A percentile compares a stretch with the other conserved stretches of the same genome.
Evolutionary conservation across 2,113 vertebrate species (phyloP).

Genomic region (Mirounga angustirostris): DNA sequence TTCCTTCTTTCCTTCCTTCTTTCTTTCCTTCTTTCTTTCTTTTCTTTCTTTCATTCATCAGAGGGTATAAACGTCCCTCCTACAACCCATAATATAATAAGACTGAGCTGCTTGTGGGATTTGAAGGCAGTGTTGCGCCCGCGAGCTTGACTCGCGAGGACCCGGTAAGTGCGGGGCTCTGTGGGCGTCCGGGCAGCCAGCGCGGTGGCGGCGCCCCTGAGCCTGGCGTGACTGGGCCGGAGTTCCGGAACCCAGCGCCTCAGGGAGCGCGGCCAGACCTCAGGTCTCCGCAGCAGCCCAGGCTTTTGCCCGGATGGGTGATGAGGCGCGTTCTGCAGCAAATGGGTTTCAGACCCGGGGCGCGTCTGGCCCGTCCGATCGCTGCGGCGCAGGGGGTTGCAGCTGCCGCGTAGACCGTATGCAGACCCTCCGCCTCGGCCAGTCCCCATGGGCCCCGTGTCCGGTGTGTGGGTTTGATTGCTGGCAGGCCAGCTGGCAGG

Average conservation of each 20-base stretch:
- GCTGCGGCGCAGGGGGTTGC: not conserved
- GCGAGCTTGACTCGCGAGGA: not conserved
- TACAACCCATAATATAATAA: not conserved
- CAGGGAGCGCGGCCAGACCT: not conserved
- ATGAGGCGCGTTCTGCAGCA: not conserved
- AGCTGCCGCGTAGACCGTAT: accelerated
- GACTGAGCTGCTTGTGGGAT: not conserved
- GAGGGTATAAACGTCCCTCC: not conserved
- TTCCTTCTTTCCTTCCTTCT: not conserved
- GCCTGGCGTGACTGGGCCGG: not conserved
- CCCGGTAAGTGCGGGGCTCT: not conserved
- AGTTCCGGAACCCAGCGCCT: not conserved
- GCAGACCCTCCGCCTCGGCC: too few species aligned
- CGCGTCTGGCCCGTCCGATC: not conserved
- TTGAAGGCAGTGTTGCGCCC: not conserved
- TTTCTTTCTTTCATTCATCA: not conserved
- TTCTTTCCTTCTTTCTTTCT: too few species aligned
- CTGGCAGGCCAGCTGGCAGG: not conserved
- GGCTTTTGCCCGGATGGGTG: not conserved
- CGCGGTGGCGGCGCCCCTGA: not conserved
- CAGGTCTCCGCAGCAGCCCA: not conserved
- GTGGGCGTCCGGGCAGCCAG: not conserved
- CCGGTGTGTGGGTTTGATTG: not conserved
- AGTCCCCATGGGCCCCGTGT: too few species aligned
- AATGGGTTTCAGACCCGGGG: not conserved